phyloP scores from a whole-genome alignment of 2,113 vertebrate species.

The Falco punctatus region DNA sequence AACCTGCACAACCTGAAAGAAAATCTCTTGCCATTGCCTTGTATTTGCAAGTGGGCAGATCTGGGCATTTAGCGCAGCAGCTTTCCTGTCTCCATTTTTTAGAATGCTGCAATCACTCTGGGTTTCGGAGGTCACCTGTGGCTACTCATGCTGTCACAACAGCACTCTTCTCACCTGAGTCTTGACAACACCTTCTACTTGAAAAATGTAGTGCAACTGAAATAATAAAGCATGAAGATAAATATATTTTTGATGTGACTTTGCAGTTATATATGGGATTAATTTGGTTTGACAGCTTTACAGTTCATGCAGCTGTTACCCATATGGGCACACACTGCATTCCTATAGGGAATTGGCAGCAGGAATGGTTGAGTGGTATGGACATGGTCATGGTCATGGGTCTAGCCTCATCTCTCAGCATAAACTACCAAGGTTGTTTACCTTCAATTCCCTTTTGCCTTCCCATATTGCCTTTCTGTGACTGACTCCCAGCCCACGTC shows the following conservation, averaged over 20 bases:
- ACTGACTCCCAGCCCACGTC: background rate
- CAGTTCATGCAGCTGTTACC: background rate
- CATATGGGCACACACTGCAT: background rate
- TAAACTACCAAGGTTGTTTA: background rate
- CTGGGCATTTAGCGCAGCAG: background rate
- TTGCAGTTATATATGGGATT: background rate
- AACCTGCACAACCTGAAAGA: background rate
- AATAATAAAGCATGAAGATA: background rate
- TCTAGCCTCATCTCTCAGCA: background rate
- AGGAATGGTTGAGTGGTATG: background rate
- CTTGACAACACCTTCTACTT: background rate
- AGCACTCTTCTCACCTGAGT: background rate
- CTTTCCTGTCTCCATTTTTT: background rate
- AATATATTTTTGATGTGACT: background rate
- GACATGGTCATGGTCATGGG: background rate
- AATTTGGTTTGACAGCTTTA: background rate
- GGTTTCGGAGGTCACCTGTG: background rate
- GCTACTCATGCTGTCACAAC: background rate
- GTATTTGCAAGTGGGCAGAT: background rate
- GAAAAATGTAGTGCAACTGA: background rate
- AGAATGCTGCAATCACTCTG: rapidly evolving
- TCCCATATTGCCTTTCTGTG: background rate
- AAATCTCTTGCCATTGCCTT: background rate
- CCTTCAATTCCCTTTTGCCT: background rate
- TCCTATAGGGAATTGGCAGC: background rate